Base-by-base conservation (phyloP, 2,113 vertebrate genomes). In the Eira barbara region DNA sequence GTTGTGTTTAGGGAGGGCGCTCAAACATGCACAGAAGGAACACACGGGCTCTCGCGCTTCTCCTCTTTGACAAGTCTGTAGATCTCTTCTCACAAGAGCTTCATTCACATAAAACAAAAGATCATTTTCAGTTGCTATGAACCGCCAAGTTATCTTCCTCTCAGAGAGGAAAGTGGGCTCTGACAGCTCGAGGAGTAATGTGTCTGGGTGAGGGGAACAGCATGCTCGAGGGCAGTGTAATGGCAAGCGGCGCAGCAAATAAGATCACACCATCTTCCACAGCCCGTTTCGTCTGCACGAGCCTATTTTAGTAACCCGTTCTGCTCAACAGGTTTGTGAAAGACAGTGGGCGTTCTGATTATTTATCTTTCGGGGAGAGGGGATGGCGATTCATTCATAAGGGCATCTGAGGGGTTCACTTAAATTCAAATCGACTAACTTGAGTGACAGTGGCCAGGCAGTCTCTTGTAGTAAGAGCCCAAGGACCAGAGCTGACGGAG, bases 1-100 rank as follows among this genome's bases (percentile, higher is more conserved):
- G 6, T n/a, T 20, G 42, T 39, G 39, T 25, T 6, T 5, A 2
- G 8, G 18, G 39, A 34, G 34, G 45, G 34, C 14, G 7, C 36
- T 61, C 21, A 15, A 47, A 42, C 0, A 2, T 0, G 15, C 4
- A 4, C 1, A 3, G 39, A 15, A 5, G 36, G 59, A 12, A 18
- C 27, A 4, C 1, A 1, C 18, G 4, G 36, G 29, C 12, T 14
- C 78, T 25, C 0, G 0, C 6, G 8, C 47, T 4, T 34, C 76
- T 88, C 59, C 78, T 57, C 87, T 47, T 45, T 11, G 39, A 67
- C 27, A 61, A 47, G 74, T 55, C 59, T 55, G 34, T 4, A 67
- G 63, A 8, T 61, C 52, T 89, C 94, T 91, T 82, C 29, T 49
- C 92, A 42, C 7, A 29, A 57, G 39, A 47, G 49, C 82, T 42